Evolutionary conservation across 2,888 invertebrate genomes (phyloP).

Genomic region (Cephus pygmeus): DNA sequence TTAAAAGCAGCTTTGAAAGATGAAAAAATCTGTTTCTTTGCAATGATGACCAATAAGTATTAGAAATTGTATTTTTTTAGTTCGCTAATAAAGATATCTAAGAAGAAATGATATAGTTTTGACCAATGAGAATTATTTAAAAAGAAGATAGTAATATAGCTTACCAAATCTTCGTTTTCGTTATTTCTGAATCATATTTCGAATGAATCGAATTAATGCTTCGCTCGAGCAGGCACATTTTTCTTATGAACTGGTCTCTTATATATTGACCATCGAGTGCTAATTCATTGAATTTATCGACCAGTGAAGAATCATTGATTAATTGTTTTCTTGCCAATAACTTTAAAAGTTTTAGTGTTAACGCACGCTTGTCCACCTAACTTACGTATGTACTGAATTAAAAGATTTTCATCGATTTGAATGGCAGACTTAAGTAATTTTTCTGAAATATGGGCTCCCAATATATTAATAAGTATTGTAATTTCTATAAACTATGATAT

Average conservation of each 20-base stretch:
- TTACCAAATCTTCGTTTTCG: conserved; percentile 80
- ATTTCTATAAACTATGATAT: too few relatives aligned
- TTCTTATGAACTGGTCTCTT: neutral
- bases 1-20: too few relatives aligned
- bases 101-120: too few relatives aligned
- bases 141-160: conserved; percentile 20
- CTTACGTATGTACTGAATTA: conserved; percentile 80
- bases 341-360: conserved; percentile 64
- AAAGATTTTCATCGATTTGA: conserved; percentile 74
- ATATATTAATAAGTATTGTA: conserved; percentile 74
- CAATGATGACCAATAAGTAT: too few relatives aligned
- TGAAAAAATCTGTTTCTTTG: too few relatives aligned
- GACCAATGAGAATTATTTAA: too few relatives aligned
- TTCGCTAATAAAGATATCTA: too few relatives aligned
- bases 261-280: conserved; percentile 62
- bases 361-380: conserved; percentile 36
- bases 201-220: conserved; percentile 80
- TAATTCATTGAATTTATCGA: conserved; percentile 77
- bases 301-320: conserved; percentile 78
- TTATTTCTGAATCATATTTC: conserved; percentile 82
- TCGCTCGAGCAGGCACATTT: conserved; percentile 66
- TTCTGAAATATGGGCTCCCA: conserved; percentile 68
- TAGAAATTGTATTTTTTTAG: too few relatives aligned
- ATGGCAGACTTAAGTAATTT: conserved; percentile 72
- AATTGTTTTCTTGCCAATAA: conserved; percentile 78